A percentile compares a stretch with the other conserved stretches of the same genome.
Conservation (phyloP, 2,113 vertebrate genomes). For the Corydoras maculifer region DNA sequence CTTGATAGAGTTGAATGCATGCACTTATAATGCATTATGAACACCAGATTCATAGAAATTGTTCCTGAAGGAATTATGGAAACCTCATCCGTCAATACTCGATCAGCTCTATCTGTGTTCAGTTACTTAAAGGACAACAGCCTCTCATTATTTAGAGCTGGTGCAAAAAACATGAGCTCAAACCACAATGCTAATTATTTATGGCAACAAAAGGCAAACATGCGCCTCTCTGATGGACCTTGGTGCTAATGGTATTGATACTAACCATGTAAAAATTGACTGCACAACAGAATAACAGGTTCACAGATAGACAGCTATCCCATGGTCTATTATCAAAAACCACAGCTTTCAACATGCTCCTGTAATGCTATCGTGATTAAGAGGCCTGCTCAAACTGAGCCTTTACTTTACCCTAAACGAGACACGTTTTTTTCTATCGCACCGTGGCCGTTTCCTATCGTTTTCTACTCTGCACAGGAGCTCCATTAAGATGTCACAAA, state of each 20-base stretch:
- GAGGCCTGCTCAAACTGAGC: neutral
- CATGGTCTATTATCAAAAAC: neutral
- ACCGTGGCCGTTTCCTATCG: slow-evolving; percentile 26
- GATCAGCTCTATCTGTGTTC: slow-evolving; percentile 32
- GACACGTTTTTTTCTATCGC: neutral
- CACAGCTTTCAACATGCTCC: neutral
- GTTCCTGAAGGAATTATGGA: neutral
- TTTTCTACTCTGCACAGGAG: slow-evolving; percentile 46
- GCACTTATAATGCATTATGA: too few species aligned
- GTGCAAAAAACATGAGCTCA: slow-evolving; percentile 28
- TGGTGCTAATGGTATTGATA: neutral
- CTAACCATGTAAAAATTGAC: slow-evolving; percentile 6
- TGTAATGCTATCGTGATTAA: slow-evolving; percentile 22
- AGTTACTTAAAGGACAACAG: slow-evolving; percentile 20
- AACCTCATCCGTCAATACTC: neutral
- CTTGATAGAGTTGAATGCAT: too few species aligned
- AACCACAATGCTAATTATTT: slow-evolving; percentile 38
- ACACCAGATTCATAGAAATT: too few species aligned
- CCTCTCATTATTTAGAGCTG: slow-evolving; percentile 28
- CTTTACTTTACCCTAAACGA: neutral
- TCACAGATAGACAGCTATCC: neutral
- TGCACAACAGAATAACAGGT: neutral
- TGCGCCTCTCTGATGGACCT: neutral
- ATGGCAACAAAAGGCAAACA: slow-evolving; percentile 12
- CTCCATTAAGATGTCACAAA: slow-evolving; percentile 60